Evolutionary conservation across 2,797 vertebrate species (phyloP), one percentile per base, ranked within the genome.

Genomic region (Mastacembelus armatus): DNA sequence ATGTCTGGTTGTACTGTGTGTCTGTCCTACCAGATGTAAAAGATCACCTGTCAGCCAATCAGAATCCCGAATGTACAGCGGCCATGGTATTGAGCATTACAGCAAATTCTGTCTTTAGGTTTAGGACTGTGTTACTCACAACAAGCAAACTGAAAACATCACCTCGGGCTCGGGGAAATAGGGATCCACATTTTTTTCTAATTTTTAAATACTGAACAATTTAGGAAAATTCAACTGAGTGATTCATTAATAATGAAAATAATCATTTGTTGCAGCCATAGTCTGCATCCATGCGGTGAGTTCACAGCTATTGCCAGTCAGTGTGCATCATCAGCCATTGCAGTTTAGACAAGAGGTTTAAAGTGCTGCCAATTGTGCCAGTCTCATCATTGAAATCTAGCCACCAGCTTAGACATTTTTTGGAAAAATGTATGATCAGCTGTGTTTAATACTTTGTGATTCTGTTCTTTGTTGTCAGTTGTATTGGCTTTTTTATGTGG

Each of bases 351-450:
- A 16, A 63, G 50, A 77, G 66, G 57, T 85, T 87, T 76, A 71
- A 81, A 84, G 71, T 72, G 76, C 75, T 87, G 89, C 86, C 86
- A 81, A 83, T 54, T 67, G 77, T 86, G 88, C 88, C 85, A 83
- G 83, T 86, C 81, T 82, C 80, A 85, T 72, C n/a, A 79, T 43
- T 74, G 77, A 85, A 85, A 84, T 62, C 71, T 55, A 81, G 80
- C 86, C 86, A 87, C 88, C 85, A 85, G 86, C 85, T 86, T 80
- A 58, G 71, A 77, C 70, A 66, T 81, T 65, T 70, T 87, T 88
- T 89, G 83, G 78, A 81, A 75, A 88, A 84, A 72, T 80, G 71
- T 89, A 45, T 62, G 59, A 55, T 90, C 78, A 77, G 72, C 83
- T 82, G 76, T 88, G 72, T 88, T 85, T 81, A 68, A 78, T 74